Evolutionary conservation across 1,140 invertebrate genomes (phyloP).

Genomic region (Aphaenogaster ashmeadi): DNA sequence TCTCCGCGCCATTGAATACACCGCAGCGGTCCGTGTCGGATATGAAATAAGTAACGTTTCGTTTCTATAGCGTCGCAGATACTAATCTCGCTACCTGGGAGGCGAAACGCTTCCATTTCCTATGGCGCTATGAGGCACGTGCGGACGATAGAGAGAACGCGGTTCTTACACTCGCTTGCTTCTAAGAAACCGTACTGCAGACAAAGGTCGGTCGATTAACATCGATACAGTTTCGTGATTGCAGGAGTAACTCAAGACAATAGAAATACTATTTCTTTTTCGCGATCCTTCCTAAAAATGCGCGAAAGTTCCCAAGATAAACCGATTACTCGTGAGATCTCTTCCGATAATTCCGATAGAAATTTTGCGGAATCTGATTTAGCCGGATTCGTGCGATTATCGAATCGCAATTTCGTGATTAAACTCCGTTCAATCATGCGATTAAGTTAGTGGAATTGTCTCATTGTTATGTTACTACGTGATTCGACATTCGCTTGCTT

Average conservation of each 20-base stretch:
- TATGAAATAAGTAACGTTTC: conserved; percentile 72
- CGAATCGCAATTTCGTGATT: conserved; percentile 43
- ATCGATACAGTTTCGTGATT: conserved; percentile 12
- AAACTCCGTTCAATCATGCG: conserved; percentile 51
- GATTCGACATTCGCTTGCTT: conserved; percentile 59
- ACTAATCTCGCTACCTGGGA: conserved; percentile 69
- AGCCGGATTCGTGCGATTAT: neutral
- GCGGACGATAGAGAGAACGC: conserved; percentile 40
- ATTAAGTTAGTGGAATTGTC: conserved; percentile 60
- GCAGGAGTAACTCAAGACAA: neutral
- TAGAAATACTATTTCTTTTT: neutral
- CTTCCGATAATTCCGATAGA: conserved; percentile 11
- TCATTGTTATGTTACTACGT: conserved; percentile 62
- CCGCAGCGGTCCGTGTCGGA: conserved; percentile 55
- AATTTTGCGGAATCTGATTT: conserved; percentile 31
- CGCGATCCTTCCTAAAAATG: neutral
- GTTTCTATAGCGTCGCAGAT: conserved; percentile 62
- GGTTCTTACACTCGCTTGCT: conserved; percentile 17
- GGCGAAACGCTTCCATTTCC: conserved; percentile 64
- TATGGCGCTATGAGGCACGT: conserved; percentile 38
- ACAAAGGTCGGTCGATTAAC: conserved; percentile 46
- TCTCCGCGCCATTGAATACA: conserved; percentile 67
- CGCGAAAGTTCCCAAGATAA: neutral
- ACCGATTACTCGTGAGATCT: conserved; percentile 7
- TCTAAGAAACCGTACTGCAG: conserved; percentile 27